These are phyloP conservation scores for Pluvianellus socialis DNA, from an alignment of 2,113 vertebrate genomes.

Conservation along the genomic window DNA sequence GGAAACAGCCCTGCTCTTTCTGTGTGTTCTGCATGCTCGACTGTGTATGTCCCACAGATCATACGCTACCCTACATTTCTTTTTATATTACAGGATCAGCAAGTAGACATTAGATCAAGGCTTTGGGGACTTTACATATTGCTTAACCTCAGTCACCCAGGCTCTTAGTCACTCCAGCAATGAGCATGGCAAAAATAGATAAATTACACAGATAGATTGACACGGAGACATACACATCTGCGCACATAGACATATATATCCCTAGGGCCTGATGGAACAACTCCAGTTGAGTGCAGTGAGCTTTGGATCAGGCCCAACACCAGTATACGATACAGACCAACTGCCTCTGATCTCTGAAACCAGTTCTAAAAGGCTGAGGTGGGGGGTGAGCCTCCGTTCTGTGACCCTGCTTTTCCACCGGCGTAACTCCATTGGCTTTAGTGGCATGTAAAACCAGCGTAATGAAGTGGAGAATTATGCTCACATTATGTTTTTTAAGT, in stretches of 20 bases:
- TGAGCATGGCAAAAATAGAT: conserved; percentile 25
- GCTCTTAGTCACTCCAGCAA: conserved; percentile 14
- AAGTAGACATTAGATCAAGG: conserved; percentile 48
- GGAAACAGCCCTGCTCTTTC: conserved; percentile 49
- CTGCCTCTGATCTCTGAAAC: conserved; percentile 33
- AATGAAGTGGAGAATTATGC: conserved; percentile 19
- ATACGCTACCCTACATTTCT: conserved; percentile 33
- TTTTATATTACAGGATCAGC: conserved; percentile 54
- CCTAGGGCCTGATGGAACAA: conserved; percentile 48
- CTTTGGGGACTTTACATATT: conserved; percentile 55
- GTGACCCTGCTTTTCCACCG: not conserved
- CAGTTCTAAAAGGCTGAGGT: not conserved
- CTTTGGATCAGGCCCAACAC: not conserved
- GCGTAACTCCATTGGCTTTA: not conserved
- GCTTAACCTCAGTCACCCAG: conserved; percentile 32
- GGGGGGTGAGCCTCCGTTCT: not conserved
- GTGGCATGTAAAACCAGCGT: not conserved
- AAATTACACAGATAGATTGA: conserved; percentile 23
- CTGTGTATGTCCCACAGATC: not conserved
- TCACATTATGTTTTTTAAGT: conserved; percentile 22
- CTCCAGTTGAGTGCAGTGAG: conserved; percentile 21
- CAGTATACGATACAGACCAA: not conserved
- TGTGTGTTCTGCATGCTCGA: conserved; percentile 58
- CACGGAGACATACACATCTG: conserved; percentile 14
- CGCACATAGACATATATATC: not conserved